Evolutionary conservation across 2,113 vertebrate genomes (phyloP).

Genomic region (Eleginops maclovinus): DNA sequence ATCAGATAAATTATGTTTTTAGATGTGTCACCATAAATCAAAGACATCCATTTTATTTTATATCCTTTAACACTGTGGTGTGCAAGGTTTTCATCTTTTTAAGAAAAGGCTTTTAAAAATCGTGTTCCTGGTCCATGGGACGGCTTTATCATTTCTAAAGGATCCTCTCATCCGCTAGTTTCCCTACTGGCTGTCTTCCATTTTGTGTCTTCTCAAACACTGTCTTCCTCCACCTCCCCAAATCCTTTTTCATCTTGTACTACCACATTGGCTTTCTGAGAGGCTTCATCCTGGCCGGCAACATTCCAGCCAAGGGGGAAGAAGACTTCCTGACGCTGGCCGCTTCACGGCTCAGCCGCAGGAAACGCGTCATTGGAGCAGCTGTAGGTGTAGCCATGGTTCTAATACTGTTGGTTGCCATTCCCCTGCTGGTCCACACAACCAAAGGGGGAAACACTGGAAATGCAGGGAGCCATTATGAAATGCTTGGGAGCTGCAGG

Average conservation of each 20-base stretch:
- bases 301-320: conserved; percentile 94
- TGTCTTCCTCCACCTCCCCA: conserved; percentile 1
- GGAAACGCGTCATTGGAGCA: conserved; percentile 93
- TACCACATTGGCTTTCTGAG: conserved; percentile 51
- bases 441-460: conserved; percentile 86
- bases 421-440: conserved; percentile 94
- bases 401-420: conserved; percentile 92
- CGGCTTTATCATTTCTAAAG: conserved; percentile 32
- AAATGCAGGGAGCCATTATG: conserved; percentile 86
- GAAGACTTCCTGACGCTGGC: conserved; percentile 96
- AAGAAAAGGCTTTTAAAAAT: conserved; percentile 29
- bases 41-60: conserved; percentile 14
- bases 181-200: conserved; percentile 48
- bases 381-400: conserved; percentile 97
- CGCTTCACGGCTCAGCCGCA: conserved; percentile 91
- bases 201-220: conserved; percentile 45
- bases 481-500: conserved; percentile 93
- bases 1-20: conserved; percentile 43
- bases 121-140: conserved; percentile 12
- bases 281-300: conserved; percentile 83
- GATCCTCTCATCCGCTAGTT: conserved; percentile 44
- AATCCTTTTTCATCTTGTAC: conserved; percentile 48
- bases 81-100: conserved; percentile 21
- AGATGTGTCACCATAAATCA: conserved; percentile 27
- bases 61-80: conserved; percentile 10